Evolutionary conservation across 30 jellyfish, hydroid and myxozoan species (phyloP).

Genomic region (Clytia hemisphaerica): DNA sequence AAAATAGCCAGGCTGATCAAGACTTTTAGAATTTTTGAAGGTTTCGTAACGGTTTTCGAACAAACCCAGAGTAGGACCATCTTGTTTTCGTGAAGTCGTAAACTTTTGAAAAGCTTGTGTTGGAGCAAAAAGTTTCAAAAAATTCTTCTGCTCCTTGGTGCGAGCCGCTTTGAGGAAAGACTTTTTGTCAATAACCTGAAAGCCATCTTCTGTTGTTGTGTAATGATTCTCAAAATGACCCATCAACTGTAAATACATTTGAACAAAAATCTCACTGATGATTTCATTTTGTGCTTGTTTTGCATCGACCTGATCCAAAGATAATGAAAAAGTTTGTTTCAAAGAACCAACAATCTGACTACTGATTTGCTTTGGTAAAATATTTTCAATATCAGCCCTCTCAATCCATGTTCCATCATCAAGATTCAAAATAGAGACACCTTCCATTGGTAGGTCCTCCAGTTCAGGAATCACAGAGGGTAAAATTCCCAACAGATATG

Average conservation of each 20-base stretch:
- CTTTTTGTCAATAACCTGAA: slow-evolving; percentile 13
- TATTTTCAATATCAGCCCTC: slow-evolving; percentile 17
- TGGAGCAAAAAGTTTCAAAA: slow-evolving; percentile 43
- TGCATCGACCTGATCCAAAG: slow-evolving; percentile 6
- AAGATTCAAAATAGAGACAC: slow-evolving; percentile 32
- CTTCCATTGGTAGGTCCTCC: slow-evolving; percentile 73
- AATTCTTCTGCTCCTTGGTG: slow-evolving; percentile 26
- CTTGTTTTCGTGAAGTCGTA: slow-evolving; percentile 8
- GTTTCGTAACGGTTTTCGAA: slow-evolving; percentile 1
- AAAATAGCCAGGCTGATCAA: too few relatives aligned
- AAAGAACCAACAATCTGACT: neutral
- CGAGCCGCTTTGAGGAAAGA: slow-evolving; percentile 25
- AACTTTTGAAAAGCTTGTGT: slow-evolving; percentile 80
- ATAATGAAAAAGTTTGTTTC: neutral
- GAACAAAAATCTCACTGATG: slow-evolving; percentile 57
- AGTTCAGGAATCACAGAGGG: slow-evolving; percentile 51
- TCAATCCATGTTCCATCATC: slow-evolving; percentile 29
- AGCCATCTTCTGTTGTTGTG: slow-evolving; percentile 10
- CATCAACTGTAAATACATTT: neutral
- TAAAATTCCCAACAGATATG: slow-evolving; percentile 66
- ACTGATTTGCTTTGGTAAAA: slow-evolving; percentile 20
- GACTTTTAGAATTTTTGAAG: too few relatives aligned
- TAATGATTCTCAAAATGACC: slow-evolving; percentile 40
- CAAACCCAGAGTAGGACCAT: slow-evolving; percentile 37
- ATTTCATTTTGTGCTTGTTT: slow-evolving; percentile 42